Percentiles rank a stretch among this genome's conserved stretches.
These are phyloP conservation scores for Alethe castanea DNA, from an alignment of 2,113 vertebrate species.

Conservation along the genomic window DNA sequence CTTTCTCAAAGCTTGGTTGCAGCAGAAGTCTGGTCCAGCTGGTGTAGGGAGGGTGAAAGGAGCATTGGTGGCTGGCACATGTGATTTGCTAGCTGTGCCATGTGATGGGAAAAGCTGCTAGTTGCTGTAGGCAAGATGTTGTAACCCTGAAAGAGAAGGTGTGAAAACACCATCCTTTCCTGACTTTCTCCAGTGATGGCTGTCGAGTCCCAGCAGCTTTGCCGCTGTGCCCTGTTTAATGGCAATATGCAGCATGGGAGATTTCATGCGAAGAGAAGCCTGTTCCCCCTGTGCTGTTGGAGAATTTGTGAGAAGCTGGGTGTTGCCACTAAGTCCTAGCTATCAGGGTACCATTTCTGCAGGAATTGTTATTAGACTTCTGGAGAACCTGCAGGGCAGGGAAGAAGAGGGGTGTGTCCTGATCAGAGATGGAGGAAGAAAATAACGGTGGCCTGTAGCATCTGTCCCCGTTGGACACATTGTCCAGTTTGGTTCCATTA, in stretches of 20 bases:
- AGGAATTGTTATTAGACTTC: background rate
- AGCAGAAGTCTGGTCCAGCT: background rate
- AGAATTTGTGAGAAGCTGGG: background rate
- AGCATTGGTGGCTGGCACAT: background rate
- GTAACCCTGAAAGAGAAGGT: background rate
- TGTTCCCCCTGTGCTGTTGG: background rate
- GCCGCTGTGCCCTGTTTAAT: background rate
- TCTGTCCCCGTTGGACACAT: background rate
- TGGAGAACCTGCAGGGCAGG: background rate
- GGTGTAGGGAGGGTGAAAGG: background rate
- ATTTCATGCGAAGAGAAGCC: background rate
- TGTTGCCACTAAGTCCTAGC: background rate
- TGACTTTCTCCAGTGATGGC: background rate
- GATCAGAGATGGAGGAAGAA: background rate
- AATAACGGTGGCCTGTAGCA: background rate
- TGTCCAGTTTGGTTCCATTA: background rate
- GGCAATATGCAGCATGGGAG: background rate
- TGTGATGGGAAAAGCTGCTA: background rate
- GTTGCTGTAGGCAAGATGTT: background rate
- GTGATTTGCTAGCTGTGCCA: background rate
- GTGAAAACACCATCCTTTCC: background rate
- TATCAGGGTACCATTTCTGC: background rate
- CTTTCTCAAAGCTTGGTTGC: background rate
- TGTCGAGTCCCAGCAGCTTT: fast-evolving
- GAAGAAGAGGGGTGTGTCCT: background rate